A percentile compares a stretch with the other conserved stretches of the same genome.
Evolutionary conservation across 2,888 invertebrate species (phyloP).

Genomic region (Nomada fabriciana): DNA sequence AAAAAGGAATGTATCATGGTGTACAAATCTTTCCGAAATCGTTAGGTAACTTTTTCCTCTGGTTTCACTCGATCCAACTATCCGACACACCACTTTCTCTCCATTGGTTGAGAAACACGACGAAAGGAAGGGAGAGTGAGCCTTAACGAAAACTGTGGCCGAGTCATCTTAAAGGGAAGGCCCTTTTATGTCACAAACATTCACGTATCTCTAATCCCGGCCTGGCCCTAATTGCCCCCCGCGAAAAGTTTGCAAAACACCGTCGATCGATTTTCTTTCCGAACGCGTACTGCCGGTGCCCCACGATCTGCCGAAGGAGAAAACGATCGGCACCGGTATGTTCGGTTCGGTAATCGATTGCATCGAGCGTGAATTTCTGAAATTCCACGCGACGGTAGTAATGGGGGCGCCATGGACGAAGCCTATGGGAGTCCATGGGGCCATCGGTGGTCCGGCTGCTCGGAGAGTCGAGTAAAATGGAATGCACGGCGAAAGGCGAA

Average conservation of each 20-base stretch:
- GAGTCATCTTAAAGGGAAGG: background rate
- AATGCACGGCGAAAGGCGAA: conserved; percentile 74
- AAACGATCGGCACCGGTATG: conserved; percentile 51
- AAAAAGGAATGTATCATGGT: background rate
- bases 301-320: conserved; percentile 50
- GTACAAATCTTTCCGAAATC: conserved; percentile 8
- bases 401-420: conserved; percentile 61
- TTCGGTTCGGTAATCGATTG: conserved; percentile 72
- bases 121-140: background rate
- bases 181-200: background rate
- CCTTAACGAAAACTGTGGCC: background rate
- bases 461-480: conserved; percentile 54
- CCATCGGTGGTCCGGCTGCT: conserved; percentile 39
- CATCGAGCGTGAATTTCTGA: conserved; percentile 66
- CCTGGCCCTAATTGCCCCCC: conserved; percentile 22
- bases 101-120: conserved; percentile 52
- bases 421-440: conserved; percentile 50
- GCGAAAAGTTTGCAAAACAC: conserved; percentile 15
- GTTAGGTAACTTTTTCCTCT: conserved; percentile 51
- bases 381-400: conserved; percentile 59
- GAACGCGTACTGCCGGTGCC: background rate
- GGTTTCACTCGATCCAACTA: conserved; percentile 45
- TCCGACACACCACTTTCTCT: conserved; percentile 61
- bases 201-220: conserved; percentile 15
- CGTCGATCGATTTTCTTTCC: conserved; percentile 27